These are phyloP conservation scores for Rhinoraja longicauda DNA, from an alignment of 2,797 vertebrate species.

Conservation along the genomic window DNA sequence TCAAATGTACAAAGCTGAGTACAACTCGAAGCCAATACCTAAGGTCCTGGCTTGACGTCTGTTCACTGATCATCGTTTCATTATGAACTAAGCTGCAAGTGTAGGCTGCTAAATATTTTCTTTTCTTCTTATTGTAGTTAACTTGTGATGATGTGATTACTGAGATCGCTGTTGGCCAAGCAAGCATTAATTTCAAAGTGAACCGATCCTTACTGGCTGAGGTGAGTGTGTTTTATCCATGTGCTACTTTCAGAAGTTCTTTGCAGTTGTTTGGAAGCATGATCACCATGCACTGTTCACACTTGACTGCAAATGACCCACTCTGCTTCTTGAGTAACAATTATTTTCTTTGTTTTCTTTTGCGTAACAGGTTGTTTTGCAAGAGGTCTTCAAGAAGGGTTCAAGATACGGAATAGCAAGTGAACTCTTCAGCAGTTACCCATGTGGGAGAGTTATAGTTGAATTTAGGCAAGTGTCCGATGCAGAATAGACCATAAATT, in stretches of 20 bases:
- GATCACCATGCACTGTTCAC: not conserved
- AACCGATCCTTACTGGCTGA: slow-evolving; percentile 73
- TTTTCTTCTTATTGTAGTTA: slow-evolving; percentile 60
- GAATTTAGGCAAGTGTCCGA: slow-evolving; percentile 75
- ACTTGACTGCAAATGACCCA: not conserved
- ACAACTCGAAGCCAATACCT: too few relatives aligned
- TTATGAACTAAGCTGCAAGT: not conserved
- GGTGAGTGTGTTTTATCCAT: slow-evolving; percentile 56
- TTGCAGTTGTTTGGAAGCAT: not conserved
- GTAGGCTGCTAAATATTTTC: slow-evolving; percentile 27
- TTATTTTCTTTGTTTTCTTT: not conserved
- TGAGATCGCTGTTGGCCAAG: slow-evolving; percentile 60
- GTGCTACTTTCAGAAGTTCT: not conserved
- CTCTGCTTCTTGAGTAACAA: not conserved
- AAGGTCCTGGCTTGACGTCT: too few relatives aligned
- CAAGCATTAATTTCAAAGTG: slow-evolving; percentile 74
- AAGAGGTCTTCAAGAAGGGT: slow-evolving; percentile 63
- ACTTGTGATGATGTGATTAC: slow-evolving; percentile 72
- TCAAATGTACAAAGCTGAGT: not conserved
- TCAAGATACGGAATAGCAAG: slow-evolving; percentile 71
- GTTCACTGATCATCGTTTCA: not conserved
- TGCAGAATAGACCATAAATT: not conserved
- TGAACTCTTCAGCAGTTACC: slow-evolving; percentile 67
- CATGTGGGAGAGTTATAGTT: slow-evolving; percentile 67
- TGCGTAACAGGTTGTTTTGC: slow-evolving; percentile 69